phyloP scores from a whole-genome alignment of 2,113 vertebrate genomes.

The Redunca redunca region DNA sequence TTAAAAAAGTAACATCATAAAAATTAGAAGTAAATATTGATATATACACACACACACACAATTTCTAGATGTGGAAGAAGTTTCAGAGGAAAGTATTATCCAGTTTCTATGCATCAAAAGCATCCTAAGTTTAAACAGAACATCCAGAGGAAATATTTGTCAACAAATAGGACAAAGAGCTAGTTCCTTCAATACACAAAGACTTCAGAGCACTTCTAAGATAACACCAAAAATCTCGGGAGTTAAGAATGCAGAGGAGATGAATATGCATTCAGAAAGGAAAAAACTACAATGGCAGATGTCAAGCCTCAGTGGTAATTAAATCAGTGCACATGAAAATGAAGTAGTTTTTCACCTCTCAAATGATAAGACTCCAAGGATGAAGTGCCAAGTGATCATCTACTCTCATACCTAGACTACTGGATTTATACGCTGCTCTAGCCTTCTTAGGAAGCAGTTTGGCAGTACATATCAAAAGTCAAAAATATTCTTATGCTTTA shows the following conservation, averaged over 20 bases:
- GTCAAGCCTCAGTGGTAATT: neutral
- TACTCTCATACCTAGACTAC: neutral
- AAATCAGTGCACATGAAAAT: neutral
- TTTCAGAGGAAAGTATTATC: conserved; percentile 12
- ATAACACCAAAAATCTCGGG: neutral
- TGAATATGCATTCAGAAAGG: neutral
- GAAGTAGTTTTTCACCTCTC: neutral
- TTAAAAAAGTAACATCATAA: neutral
- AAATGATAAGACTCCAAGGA: neutral
- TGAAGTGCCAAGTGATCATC: neutral
- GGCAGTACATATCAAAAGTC: neutral
- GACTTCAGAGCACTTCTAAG: neutral
- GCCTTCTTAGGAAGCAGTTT: neutral
- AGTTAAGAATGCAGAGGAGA: neutral
- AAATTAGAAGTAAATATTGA: neutral
- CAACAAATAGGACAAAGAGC: neutral
- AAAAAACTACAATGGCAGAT: neutral
- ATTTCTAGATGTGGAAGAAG: neutral
- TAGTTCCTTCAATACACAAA: neutral
- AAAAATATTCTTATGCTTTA: neutral
- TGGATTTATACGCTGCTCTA: neutral
- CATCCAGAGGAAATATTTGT: neutral
- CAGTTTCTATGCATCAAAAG: neutral
- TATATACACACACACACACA: neutral
- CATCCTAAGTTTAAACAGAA: conserved; percentile 4